Percentiles rank a stretch among this genome's conserved stretches.
Conservation (phyloP, 2,888 invertebrate species). For the Cantharis rustica region DNA sequence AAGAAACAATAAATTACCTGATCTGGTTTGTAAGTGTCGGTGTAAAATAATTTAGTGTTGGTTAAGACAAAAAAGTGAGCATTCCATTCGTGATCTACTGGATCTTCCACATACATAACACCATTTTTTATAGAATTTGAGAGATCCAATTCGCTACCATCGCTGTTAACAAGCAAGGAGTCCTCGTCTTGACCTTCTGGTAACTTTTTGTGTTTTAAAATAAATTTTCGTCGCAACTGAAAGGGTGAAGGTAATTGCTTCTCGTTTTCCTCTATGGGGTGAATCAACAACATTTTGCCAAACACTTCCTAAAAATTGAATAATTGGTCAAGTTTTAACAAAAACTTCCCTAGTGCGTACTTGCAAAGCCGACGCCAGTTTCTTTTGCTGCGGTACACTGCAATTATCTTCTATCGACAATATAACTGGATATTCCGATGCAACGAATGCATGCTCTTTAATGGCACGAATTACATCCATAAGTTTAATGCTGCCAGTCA, state of each 20-base stretch:
- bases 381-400: slow-evolving; percentile 83
- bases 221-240: slow-evolving; percentile 75
- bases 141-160: slow-evolving; percentile 74
- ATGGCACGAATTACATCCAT: slow-evolving; percentile 93
- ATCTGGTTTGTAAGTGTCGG: slow-evolving; percentile 66
- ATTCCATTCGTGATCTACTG: slow-evolving; percentile 87
- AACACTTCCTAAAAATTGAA: slow-evolving; percentile 68
- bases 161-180: slow-evolving; percentile 62
- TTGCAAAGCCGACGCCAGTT: slow-evolving; percentile 84
- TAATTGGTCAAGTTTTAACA: not conserved
- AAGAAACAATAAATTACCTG: slow-evolving; percentile 33
- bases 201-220: slow-evolving; percentile 91
- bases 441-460: slow-evolving; percentile 92
- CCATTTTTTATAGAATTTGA: slow-evolving; percentile 88
- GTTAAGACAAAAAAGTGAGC: slow-evolving; percentile 93
- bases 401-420: slow-evolving; percentile 93
- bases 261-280: slow-evolving; percentile 80
- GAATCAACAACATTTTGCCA: slow-evolving; percentile 81
- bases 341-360: slow-evolving; percentile 33
- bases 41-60: slow-evolving; percentile 85
- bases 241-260: slow-evolving; percentile 81
- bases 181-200: slow-evolving; percentile 86
- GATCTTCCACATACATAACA: slow-evolving; percentile 86
- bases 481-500: slow-evolving; percentile 95
- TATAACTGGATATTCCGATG: slow-evolving; percentile 89